These are phyloP conservation scores for Pteruthius melanotis DNA, from an alignment of 2,113 vertebrate species.

Conservation along the genomic window DNA sequence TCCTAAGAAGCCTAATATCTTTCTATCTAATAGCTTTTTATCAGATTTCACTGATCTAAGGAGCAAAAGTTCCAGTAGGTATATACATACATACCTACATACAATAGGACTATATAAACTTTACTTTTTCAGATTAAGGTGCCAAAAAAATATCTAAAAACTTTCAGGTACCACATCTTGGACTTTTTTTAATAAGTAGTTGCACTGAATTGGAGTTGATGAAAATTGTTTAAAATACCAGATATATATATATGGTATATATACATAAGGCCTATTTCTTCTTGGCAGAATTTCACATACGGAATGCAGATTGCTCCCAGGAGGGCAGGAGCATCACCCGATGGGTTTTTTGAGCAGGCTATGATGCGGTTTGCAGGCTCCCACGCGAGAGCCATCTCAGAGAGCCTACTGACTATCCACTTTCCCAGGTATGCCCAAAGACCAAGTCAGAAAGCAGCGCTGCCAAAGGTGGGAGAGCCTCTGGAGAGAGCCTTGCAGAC, in stretches of 20 bases:
- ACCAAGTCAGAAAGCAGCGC: not conserved
- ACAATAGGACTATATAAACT: not conserved
- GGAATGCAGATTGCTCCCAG: not conserved
- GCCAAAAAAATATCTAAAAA: not conserved
- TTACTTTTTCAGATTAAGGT: not conserved
- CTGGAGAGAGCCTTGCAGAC: not conserved
- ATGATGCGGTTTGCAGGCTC: not conserved
- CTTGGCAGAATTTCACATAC: not conserved
- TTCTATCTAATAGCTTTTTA: not conserved
- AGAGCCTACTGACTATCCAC: rapidly evolving
- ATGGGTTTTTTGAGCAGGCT: not conserved
- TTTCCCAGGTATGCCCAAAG: not conserved
- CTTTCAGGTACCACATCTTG: not conserved
- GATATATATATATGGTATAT: not conserved
- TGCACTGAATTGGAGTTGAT: not conserved
- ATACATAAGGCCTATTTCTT: not conserved
- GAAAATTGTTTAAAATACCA: not conserved
- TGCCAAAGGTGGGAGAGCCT: not conserved
- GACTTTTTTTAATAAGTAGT: not conserved
- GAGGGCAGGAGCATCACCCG: not conserved
- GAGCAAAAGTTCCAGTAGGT: not conserved
- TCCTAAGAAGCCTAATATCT: not conserved
- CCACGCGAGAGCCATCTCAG: not conserved
- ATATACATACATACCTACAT: not conserved
- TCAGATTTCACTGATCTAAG: not conserved